Conservation (phyloP, 1,140 invertebrate genomes). For the Neodiprion pinetum region DNA sequence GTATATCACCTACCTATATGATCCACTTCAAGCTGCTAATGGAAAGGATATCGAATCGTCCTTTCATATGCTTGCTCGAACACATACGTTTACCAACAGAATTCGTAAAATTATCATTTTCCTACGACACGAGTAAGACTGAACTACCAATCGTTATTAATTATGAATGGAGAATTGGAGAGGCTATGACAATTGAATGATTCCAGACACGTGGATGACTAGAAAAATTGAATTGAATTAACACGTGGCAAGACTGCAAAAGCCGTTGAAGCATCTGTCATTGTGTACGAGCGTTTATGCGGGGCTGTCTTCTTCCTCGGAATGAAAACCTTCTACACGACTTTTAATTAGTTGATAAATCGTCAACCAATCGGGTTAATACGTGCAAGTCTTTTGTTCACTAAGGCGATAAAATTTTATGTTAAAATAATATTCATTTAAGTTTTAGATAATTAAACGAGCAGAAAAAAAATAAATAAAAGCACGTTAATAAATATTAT, state of each 20-base stretch:
- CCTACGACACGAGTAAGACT: background rate
- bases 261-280: background rate
- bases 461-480: background rate
- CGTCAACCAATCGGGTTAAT: no score
- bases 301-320: background rate
- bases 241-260: background rate
- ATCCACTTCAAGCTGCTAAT: background rate
- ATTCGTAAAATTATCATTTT: no score
- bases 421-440: background rate
- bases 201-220: background rate
- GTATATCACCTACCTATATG: background rate
- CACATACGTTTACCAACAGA: no score
- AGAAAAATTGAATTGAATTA: background rate
- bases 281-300: no score
- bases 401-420: background rate
- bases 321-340: no score
- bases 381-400: no score
- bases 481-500: background rate
- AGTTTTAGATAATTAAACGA: background rate
- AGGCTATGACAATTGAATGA: background rate
- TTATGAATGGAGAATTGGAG: background rate
- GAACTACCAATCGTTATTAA: background rate
- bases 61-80: no score
- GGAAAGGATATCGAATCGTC: no score
- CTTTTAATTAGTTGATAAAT: no score